A percentile compares a stretch with the other conserved stretches of the same genome.
Conservation (phyloP, 2,888 invertebrate species). For the Pantelozetes paolii region DNA sequence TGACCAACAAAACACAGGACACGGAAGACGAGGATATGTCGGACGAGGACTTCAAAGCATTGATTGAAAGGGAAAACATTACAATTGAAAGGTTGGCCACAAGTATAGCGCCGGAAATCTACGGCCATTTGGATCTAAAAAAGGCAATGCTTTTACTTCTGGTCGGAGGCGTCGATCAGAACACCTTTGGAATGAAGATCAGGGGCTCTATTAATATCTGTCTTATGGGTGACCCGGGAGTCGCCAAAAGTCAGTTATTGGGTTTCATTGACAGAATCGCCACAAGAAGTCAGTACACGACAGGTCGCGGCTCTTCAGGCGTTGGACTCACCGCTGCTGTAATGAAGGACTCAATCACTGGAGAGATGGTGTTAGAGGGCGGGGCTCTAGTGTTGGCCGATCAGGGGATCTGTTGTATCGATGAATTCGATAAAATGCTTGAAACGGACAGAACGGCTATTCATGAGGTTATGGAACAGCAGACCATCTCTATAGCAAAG, state of each 20-base stretch:
- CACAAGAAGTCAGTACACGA: constrained; percentile 75
- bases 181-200: constrained; percentile 95
- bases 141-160: constrained; percentile 87
- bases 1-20: constrained; percentile 81
- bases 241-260: constrained; percentile 95
- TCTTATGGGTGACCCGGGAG: constrained; percentile 99
- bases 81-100: constrained; percentile 86
- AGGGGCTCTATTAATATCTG: constrained; percentile 89
- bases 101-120: constrained; percentile 97
- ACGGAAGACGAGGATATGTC: constrained; percentile 67
- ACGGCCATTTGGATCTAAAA: constrained; percentile 95
- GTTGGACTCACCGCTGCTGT: constrained; percentile 99
- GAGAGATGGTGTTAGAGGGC: constrained; percentile 95
- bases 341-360: constrained; percentile 93
- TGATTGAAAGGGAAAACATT: constrained; percentile 70
- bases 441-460: constrained; percentile 90
- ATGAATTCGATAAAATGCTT: constrained; percentile 99
- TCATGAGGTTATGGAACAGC: constrained; percentile 99
- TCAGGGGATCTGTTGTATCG: constrained; percentile 91
- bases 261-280: constrained; percentile 68
- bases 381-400: constrained; percentile 95
- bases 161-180: constrained; percentile 71
- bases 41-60: constrained; percentile 71
- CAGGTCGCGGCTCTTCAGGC: constrained; percentile 91
- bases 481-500: constrained; percentile 98